Evolutionary conservation across 35 echinoderm and acorn worm species (phyloP), one percentile per base, ranked within the genome.

Genomic region (Heliocidaris tuberculata): DNA sequence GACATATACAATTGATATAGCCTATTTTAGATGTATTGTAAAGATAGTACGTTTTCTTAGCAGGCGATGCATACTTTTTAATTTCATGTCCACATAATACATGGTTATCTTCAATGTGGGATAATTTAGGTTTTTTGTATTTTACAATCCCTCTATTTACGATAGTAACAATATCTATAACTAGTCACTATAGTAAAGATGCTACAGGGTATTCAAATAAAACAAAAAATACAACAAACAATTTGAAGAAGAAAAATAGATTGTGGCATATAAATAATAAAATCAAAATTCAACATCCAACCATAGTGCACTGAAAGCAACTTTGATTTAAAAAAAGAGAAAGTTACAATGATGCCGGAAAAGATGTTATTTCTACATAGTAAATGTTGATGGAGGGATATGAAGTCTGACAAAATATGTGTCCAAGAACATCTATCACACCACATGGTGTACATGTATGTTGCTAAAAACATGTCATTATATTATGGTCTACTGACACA

Each of bases 1-100:
- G 91, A 93, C 91, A 93, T 93, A 93, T 93, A 93, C 91, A 93
- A 59, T 93, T 93, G 91, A 93, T 93, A 93, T 93, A 93, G 87
- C 50, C 50, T 93, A 93, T 50, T 93, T 50, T 93, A 93, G 47
- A 59, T 93, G 91, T 93, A 50, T 49, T 49, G 31, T 49, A 30
- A 52, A 50, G 48, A 93, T 93, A 93, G 91, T 93, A 93, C 91
- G n/a, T n/a, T 32, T 88, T 86, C 13, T 70, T 70, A 70, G 60
- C 60, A 42, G 65, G 65, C 65, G 65, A 78, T 78, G 65, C 65
- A 78, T 78, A 78, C 27, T 78, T 19, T 42, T 78, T 78, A 15
- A 78, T 78, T 78, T 78, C 65, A 78, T 21, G 65, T 78, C 65
- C 65, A 78, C 65, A 78, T 27, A 78, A 78, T 78, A 78, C 65